These are phyloP conservation scores for Epizoanthus stellaris DNA, from an alignment of 92 coral and sea anemone genomes.

Conservation along the genomic window DNA sequence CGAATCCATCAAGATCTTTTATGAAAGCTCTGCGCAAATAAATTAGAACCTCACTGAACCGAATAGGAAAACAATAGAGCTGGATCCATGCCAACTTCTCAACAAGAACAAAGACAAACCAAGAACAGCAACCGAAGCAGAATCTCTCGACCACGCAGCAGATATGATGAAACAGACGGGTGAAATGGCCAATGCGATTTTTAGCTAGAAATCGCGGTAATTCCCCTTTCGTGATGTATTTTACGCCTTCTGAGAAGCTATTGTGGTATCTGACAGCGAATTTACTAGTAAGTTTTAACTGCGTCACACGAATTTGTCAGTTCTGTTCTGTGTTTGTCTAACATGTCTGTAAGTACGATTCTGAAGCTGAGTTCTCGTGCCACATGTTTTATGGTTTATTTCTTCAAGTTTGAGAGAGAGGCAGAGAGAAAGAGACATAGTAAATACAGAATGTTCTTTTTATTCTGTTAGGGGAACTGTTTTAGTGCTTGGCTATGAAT, in stretches of 20 bases:
- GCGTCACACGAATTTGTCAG: conserved; percentile 22
- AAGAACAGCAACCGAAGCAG: conserved; percentile 11
- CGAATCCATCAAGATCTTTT: neutral
- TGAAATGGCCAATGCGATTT: conserved; percentile 7
- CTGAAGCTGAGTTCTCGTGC: conserved; percentile 29
- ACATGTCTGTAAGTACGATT: conserved; percentile 36
- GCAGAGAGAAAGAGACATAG: too few species aligned
- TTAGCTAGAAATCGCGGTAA: neutral
- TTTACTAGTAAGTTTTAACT: conserved; percentile 31
- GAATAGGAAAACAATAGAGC: conserved; percentile 20
- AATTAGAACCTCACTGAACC: conserved; percentile 1
- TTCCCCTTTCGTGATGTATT: neutral
- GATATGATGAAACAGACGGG: neutral
- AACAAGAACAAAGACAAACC: neutral
- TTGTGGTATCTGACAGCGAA: conserved; percentile 5
- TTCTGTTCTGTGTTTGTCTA: conserved; percentile 43
- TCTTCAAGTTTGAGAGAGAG: neutral
- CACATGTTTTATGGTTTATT: too few species aligned
- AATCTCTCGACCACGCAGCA: neutral
- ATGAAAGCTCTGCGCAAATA: neutral
- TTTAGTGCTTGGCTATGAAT: too few species aligned
- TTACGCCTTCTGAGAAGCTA: conserved; percentile 14
- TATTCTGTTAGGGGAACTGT: too few species aligned
- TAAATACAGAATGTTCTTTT: too few species aligned
- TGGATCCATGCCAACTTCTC: conserved; percentile 29